Evolutionary conservation across 2,888 invertebrate species (phyloP).

Genomic region (Sinelater perroti): DNA sequence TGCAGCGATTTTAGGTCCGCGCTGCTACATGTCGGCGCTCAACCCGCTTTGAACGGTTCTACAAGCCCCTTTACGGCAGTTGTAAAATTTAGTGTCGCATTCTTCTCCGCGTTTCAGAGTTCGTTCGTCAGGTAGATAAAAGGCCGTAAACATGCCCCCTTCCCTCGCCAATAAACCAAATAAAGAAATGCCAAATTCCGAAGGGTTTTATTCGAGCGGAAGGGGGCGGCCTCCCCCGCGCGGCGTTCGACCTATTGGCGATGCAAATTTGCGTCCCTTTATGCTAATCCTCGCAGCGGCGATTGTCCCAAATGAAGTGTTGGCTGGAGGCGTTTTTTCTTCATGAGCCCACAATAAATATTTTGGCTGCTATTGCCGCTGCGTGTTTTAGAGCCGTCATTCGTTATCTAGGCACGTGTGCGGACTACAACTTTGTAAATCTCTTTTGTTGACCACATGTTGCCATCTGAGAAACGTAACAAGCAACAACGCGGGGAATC

Average conservation of each 20-base stretch:
- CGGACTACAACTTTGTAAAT: slow-evolving; percentile 28
- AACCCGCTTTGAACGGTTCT: slow-evolving; percentile 19
- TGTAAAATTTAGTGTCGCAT: slow-evolving; percentile 30
- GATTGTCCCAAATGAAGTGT: too few species aligned
- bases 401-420: slow-evolving; percentile 22
- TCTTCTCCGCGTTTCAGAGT: slow-evolving; percentile 18
- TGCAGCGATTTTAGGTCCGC: slow-evolving; percentile 23
- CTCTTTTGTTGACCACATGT: slow-evolving; percentile 37
- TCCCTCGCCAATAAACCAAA: slow-evolving; percentile 14
- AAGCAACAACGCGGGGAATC: slow-evolving; percentile 19
- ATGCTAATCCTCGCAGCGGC: too few species aligned
- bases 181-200: slow-evolving; percentile 8
- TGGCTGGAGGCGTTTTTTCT: too few species aligned
- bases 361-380: not conserved
- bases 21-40: slow-evolving; percentile 19
- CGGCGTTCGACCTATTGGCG: not conserved
- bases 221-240: too few species aligned
- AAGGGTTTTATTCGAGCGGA: not conserved
- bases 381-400: slow-evolving; percentile 14
- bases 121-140: slow-evolving; percentile 24
- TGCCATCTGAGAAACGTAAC: slow-evolving; percentile 31
- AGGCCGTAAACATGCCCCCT: slow-evolving; percentile 6
- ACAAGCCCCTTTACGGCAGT: slow-evolving; percentile 23
- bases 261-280: too few species aligned
- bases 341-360: too few species aligned